Conservation (phyloP, 1,140 invertebrate genomes). For the Leptonema lineaticorne region DNA sequence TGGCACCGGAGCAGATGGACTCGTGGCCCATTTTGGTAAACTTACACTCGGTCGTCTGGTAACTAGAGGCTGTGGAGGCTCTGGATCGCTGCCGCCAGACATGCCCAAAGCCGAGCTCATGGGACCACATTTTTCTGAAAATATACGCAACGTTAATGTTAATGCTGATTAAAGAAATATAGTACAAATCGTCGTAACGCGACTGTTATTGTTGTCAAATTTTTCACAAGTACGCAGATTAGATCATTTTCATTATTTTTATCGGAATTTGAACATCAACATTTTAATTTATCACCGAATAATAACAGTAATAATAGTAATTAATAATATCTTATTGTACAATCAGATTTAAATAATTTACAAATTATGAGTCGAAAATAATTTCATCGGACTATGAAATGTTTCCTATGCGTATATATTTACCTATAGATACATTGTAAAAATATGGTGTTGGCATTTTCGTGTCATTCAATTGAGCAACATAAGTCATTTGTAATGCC, state of each 20-base stretch:
- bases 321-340: too few species aligned
- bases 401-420: neutral
- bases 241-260: too few species aligned
- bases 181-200: too few species aligned
- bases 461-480: conserved; percentile 10
- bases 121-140: conserved; percentile 55
- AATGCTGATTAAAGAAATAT: too few species aligned
- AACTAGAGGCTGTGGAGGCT: conserved; percentile 52
- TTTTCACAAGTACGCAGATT: too few species aligned
- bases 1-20: conserved; percentile 25
- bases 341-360: too few species aligned
- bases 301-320: too few species aligned
- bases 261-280: too few species aligned
- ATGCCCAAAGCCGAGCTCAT: conserved; percentile 45
- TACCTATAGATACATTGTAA: neutral
- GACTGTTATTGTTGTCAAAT: too few species aligned
- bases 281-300: too few species aligned
- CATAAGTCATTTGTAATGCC: conserved; percentile 24
- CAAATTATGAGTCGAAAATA: too few species aligned
- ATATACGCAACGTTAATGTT: neutral
- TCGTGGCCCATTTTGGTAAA: conserved; percentile 51
- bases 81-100: conserved; percentile 48
- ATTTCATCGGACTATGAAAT: too few species aligned
- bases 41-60: conserved; percentile 51
- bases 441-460: conserved; percentile 1